Conservation (phyloP, 2,797 vertebrate genomes). For the Orestias chungarensis region DNA sequence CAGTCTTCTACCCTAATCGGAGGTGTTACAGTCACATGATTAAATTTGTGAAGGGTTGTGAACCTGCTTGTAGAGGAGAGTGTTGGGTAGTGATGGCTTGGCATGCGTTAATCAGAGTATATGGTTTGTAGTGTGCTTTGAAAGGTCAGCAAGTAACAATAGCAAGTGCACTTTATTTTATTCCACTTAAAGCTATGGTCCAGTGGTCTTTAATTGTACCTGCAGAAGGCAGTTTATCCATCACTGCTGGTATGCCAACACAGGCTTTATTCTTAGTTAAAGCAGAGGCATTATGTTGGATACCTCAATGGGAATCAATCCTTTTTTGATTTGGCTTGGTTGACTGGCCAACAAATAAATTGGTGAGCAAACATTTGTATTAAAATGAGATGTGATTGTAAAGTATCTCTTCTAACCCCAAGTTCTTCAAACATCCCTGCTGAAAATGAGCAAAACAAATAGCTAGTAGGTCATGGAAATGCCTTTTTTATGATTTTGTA, state of each 20-base stretch:
- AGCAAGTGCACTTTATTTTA: background rate
- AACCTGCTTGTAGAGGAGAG: background rate
- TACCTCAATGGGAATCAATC: background rate
- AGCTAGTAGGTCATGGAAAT: background rate
- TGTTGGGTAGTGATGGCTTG: background rate
- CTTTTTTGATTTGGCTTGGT: background rate
- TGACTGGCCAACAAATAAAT: no score
- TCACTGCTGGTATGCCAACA: background rate
- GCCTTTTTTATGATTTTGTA: background rate
- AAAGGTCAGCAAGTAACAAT: slow-evolving; percentile 5
- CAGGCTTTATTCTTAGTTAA: background rate
- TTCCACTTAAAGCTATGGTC: background rate
- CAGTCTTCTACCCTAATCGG: background rate
- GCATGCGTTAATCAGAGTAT: background rate
- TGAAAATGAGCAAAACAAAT: background rate
- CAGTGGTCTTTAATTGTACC: background rate
- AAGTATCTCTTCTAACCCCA: background rate
- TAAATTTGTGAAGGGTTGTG: background rate
- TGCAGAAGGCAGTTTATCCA: background rate
- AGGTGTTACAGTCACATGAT: background rate
- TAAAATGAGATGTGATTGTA: no score
- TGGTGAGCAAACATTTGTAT: no score
- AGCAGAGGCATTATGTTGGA: background rate
- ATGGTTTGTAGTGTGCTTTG: slow-evolving; percentile 7
- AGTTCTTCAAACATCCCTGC: background rate